phyloP scores from a whole-genome alignment of 1,140 invertebrate genomes.

The Meloidogyne floridensis region DNA sequence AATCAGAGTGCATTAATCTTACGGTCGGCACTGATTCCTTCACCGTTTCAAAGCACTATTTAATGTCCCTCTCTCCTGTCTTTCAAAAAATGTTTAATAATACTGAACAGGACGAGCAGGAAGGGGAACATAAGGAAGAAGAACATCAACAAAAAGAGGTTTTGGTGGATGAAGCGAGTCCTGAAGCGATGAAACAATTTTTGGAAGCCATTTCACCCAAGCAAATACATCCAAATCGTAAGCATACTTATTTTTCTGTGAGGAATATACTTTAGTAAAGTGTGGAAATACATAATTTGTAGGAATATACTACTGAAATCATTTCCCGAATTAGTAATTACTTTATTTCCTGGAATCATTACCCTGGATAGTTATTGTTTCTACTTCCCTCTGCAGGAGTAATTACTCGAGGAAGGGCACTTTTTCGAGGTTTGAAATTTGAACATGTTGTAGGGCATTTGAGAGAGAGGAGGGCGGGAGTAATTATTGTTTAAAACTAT shows the following conservation, averaged over 20 bases:
- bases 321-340: too few species aligned
- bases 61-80: constrained; percentile 24
- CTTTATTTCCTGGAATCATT: too few species aligned
- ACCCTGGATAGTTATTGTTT: too few species aligned
- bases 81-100: constrained; percentile 36
- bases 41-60: constrained; percentile 23
- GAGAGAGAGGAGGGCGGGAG: too few species aligned
- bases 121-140: constrained; percentile 8
- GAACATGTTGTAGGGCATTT: too few species aligned
- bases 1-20: constrained; percentile 12
- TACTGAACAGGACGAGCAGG: not conserved
- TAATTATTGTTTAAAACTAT: too few species aligned
- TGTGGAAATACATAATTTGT: too few species aligned
- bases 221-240: constrained; percentile 16
- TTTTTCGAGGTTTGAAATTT: not conserved
- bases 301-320: too few species aligned
- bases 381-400: too few species aligned
- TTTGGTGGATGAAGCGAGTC: constrained; percentile 5
- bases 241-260: too few species aligned
- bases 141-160: constrained; percentile 22
- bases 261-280: too few species aligned
- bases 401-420: too few species aligned
- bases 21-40: constrained; percentile 16
- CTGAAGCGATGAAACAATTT: constrained; percentile 14
- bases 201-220: constrained; percentile 25